These are phyloP conservation scores for Harmothoe impar DNA, from an alignment of 2,888 invertebrate genomes.

Conservation along the genomic window DNA sequence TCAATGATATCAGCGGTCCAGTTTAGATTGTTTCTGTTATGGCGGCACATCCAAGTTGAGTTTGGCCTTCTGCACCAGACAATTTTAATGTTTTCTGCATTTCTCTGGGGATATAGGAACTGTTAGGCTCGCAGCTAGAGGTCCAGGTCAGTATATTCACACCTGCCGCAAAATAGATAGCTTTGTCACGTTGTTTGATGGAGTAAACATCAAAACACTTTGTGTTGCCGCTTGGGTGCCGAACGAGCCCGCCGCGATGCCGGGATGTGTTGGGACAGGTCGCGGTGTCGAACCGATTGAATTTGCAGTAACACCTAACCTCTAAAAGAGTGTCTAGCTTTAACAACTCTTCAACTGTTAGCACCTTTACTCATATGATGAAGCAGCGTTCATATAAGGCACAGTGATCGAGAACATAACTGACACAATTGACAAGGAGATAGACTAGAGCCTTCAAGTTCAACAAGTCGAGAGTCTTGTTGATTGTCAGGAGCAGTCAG, in stretches of 20 bases:
- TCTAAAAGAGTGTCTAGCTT: conserved; percentile 1
- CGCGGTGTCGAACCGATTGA: not conserved
- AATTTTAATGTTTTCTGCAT: not conserved
- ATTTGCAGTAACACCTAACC: not conserved
- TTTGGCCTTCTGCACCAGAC: not conserved
- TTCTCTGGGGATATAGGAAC: not conserved
- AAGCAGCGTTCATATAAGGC: no score
- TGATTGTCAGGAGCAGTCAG: no score
- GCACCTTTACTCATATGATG: not conserved
- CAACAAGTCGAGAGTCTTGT: no score
- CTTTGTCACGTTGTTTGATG: not conserved
- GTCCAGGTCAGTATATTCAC: not conserved
- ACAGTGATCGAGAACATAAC: no score
- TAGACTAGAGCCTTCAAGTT: no score
- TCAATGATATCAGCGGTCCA: no score
- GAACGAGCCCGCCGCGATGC: not conserved
- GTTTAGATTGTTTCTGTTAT: conserved; percentile 35
- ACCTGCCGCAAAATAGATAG: not conserved
- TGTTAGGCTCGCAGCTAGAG: not conserved
- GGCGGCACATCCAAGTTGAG: conserved; percentile 28
- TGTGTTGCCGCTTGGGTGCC: not conserved
- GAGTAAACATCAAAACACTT: not conserved
- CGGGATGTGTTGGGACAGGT: conserved; percentile 39
- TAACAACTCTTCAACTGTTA: not conserved
- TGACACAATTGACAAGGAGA: no score